A percentile compares a stretch with the other conserved stretches of the same genome.
Conservation (phyloP, 2,797 vertebrate species). For the Cuniculus paca region DNA sequence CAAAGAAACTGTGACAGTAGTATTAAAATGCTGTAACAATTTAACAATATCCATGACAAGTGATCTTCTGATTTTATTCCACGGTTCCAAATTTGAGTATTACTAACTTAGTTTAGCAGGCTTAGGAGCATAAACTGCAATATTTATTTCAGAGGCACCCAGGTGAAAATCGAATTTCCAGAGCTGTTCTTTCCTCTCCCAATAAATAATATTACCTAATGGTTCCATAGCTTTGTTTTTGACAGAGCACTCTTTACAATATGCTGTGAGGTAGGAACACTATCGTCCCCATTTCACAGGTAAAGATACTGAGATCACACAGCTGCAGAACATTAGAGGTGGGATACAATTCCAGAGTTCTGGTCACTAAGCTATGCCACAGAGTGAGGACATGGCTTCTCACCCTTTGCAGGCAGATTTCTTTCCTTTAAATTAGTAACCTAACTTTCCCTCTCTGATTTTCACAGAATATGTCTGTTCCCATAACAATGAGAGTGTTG, state of each 20-base stretch:
- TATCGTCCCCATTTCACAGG: not conserved
- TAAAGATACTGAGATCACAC: not conserved
- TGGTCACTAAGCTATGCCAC: not conserved
- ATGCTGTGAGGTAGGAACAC: not conserved
- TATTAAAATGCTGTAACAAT: not conserved
- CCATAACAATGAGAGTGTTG: not conserved
- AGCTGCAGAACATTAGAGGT: not conserved
- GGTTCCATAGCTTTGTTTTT: not conserved
- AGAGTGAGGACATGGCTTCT: not conserved
- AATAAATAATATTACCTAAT: not conserved
- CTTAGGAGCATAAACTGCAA: not conserved
- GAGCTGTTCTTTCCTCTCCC: accelerated
- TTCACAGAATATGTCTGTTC: not conserved
- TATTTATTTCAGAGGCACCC: not conserved
- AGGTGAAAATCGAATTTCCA: not conserved
- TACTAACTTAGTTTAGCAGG: not conserved
- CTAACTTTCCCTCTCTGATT: not conserved
- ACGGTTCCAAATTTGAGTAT: not conserved
- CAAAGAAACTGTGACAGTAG: not conserved
- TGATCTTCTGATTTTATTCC: not conserved
- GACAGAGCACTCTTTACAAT: not conserved
- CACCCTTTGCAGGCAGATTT: not conserved
- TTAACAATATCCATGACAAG: not conserved
- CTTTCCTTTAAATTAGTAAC: not conserved
- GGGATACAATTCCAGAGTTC: not conserved